Base-by-base conservation (phyloP, 2,797 vertebrate genomes). In the Strix occidentalis region DNA sequence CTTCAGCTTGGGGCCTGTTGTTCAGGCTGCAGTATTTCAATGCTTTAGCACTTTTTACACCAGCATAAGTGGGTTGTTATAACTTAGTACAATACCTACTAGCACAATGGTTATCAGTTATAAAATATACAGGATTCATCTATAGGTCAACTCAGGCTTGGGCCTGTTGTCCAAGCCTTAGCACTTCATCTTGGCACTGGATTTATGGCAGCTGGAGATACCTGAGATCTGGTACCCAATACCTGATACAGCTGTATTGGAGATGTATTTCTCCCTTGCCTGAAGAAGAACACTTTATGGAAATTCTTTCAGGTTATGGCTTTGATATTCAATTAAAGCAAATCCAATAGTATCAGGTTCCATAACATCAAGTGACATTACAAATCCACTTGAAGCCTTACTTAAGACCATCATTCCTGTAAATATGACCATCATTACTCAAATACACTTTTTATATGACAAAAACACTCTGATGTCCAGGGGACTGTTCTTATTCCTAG, bases 181-280 rank as follows among this genome's bases (percentile, higher is more conserved):
- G 35, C 35, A 35, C 35, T 35, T 35, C 35, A 35, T 35, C 33
- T 77, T 81, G 35, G 23, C 31, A 60, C 12, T 23, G n/a, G 29
- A 23, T 79, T 61, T 74, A 39, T 13, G 37, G 21, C 48, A 72
- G 28, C 53, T 37, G 41, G 26, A 50, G 29, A 45, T 46, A 46
- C 4, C 2, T 60, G n/a, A 26, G 37, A 21, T 43, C 24, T 29
- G 3, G 10, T 75, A 61, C 11, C 26, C 1, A 1, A 4, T 24
- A 31, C 20, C 18, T 77, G 70, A 66, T 66, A 85, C 3, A 3
- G 7, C 24, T 65, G 4, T 60, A 28, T 23, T 26, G 53, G 41
- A 56, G 28, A 16, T 16, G 31, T 57, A 63, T 9, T 53, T 48
- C 46, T 70, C 11, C 16, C 8, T 16, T 65, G 16, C 23, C 35